Evolutionary conservation across 2,113 vertebrate genomes (phyloP), one percentile per base, ranked within the genome.

Genomic region (Isichthys henryi): DNA sequence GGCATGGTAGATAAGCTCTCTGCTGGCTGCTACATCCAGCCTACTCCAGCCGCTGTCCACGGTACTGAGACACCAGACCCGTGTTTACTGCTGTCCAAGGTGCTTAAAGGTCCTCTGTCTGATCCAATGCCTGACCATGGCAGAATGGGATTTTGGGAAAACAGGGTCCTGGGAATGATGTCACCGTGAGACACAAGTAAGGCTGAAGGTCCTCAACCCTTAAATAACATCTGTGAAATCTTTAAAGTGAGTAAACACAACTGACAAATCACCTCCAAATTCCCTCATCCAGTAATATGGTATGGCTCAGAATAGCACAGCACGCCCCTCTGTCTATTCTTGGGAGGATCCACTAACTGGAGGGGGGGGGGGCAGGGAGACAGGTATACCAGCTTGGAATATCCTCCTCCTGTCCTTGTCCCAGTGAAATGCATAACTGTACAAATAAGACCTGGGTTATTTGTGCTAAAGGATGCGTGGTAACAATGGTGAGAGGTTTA

Each of bases 61-160:
- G 89, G 90, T 90, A 2, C 89, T 91, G 88, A 89, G 88, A 82
- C 5, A 10, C 74, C 35, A 58, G 84, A 88, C 89, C 85, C 6
- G 43, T n/a, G 49, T 48, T 19, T 35, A 11, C 70, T 46, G 80
- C 89, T 92, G 88, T 90, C 90, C 88, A 90, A 88, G 80, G 88
- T 89, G 17, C 88, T 90, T 88, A 89, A 88, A 85, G 88, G 39
- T n/a, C 31, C 31, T 17, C 52, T 17, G n/a, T 70, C 66, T 48
- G 19, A 70, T 27, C 9, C 7, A 9, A 23, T 8, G 43, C 52
- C 5, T 19, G 7, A 27, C 17, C 49, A 15, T 19, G 48, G 7
- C n/a, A 53, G 49, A 27, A 86, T 5, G 11, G 48, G 49, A 23
- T 31, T 35, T 13, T 27, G 11, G n/a, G 23, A 53, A 87, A 84